These are phyloP conservation scores for Agrochola circellaris DNA, from an alignment of 2,888 invertebrate species.

Conservation along the genomic window DNA sequence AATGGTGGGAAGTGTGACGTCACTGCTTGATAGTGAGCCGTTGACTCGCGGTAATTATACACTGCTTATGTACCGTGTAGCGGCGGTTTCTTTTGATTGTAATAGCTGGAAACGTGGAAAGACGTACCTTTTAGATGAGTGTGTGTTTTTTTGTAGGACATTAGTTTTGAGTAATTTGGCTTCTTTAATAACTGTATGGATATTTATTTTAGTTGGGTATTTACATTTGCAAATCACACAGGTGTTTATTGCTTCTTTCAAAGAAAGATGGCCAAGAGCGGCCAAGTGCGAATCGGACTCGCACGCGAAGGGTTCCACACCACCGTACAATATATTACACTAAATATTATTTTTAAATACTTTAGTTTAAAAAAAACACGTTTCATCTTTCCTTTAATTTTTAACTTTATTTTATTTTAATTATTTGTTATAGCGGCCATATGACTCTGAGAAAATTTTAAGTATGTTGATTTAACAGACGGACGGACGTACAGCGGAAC, in stretches of 20 bases:
- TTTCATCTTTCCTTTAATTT: too few relatives aligned
- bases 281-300: too few relatives aligned
- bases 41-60: slow-evolving; percentile 63
- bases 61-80: slow-evolving; percentile 55
- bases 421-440: too few relatives aligned
- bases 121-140: slow-evolving; percentile 32
- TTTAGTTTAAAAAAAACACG: neutral
- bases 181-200: slow-evolving; percentile 15
- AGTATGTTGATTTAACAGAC: too few relatives aligned
- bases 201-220: slow-evolving; percentile 9
- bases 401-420: too few relatives aligned
- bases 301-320: too few relatives aligned
- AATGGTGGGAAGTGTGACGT: slow-evolving; percentile 66
- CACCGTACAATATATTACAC: neutral
- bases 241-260: slow-evolving; percentile 15
- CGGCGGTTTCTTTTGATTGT: slow-evolving; percentile 64
- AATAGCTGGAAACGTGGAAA: slow-evolving; percentile 60
- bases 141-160: slow-evolving; percentile 28
- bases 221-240: slow-evolving; percentile 22
- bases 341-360: neutral
- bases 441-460: too few relatives aligned
- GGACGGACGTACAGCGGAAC: too few relatives aligned
- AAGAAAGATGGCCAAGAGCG: neutral
- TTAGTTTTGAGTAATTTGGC: slow-evolving; percentile 33
- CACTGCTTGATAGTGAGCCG: slow-evolving; percentile 55